A percentile compares a stretch with the other conserved stretches of the same genome.
phyloP scores from a whole-genome alignment of 2,888 invertebrate species.

The Rotaria macrura region DNA sequence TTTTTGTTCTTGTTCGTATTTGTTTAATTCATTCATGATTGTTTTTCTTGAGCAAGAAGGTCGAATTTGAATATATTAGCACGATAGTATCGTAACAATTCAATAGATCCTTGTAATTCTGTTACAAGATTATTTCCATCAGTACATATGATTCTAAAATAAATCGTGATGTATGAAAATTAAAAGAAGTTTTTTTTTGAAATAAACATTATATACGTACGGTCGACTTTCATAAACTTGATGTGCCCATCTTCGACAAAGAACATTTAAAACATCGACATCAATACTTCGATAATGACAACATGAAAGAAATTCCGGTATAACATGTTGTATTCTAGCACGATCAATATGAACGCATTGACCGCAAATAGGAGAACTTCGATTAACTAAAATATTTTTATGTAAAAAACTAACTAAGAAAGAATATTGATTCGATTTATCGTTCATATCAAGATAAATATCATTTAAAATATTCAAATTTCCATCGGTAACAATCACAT shows the following conservation, averaged over 20 bases:
- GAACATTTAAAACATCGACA: not conserved
- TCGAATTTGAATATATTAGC: not conserved
- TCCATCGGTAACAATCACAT: not conserved
- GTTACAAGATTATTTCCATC: not conserved
- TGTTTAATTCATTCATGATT: too few species aligned
- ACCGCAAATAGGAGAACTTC: not conserved
- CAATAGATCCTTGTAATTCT: not conserved
- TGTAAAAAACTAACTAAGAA: constrained; percentile 9
- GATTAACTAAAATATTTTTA: constrained; percentile 18
- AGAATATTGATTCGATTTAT: not conserved
- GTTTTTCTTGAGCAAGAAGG: not conserved
- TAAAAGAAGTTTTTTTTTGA: too few species aligned
- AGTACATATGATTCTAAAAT: not conserved
- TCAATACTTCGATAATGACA: constrained; percentile 18
- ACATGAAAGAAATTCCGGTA: not conserved
- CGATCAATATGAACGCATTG: constrained; percentile 4
- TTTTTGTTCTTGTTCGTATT: not conserved
- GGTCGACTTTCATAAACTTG: not conserved
- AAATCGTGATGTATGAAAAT: not conserved
- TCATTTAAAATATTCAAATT: constrained; percentile 4
- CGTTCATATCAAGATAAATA: not conserved
- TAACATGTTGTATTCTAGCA: not conserved
- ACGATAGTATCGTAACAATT: constrained; percentile 2
- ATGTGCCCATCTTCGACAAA: not conserved
- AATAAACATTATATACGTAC: not conserved